Percentiles rank a stretch among this genome's conserved stretches.
Conservation (phyloP, 2,113 vertebrate species). For the Megalops atlanticus region DNA sequence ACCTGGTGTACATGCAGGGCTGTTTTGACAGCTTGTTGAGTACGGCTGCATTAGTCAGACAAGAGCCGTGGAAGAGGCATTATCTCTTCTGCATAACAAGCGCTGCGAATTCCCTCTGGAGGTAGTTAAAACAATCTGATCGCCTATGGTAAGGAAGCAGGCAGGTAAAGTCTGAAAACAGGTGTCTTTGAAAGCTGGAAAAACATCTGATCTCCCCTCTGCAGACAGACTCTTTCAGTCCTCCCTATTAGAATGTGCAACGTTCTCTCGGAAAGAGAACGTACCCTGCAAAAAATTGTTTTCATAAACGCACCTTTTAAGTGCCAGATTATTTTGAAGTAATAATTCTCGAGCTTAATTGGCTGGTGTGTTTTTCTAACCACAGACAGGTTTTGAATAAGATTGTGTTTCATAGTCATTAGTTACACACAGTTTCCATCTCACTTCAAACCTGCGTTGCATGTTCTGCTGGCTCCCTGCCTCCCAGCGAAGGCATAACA, state of each 20-base stretch:
- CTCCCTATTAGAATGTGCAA: not conserved
- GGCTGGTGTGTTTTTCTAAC: not conserved
- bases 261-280: not conserved
- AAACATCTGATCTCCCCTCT: slow-evolving; percentile 68
- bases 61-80: slow-evolving; percentile 73
- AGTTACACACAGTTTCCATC: not conserved
- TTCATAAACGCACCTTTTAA: not conserved
- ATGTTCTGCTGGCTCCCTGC: not conserved
- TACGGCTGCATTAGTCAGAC: slow-evolving; percentile 72
- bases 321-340: not conserved
- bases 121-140: slow-evolving; percentile 83
- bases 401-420: not conserved
- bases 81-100: slow-evolving; percentile 81
- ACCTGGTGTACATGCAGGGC: not conserved
- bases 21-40: not conserved
- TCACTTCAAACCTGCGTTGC: not conserved
- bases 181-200: slow-evolving; percentile 81
- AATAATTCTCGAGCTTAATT: not conserved
- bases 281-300: not conserved
- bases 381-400: not conserved
- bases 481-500: not conserved
- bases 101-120: slow-evolving; percentile 76
- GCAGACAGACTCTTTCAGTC: not conserved
- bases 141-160: slow-evolving; percentile 78
- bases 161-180: slow-evolving; percentile 79